These are phyloP conservation scores for Andinoacara biseriatus DNA, from an alignment of 2,113 vertebrate genomes.

Conservation along the genomic window DNA sequence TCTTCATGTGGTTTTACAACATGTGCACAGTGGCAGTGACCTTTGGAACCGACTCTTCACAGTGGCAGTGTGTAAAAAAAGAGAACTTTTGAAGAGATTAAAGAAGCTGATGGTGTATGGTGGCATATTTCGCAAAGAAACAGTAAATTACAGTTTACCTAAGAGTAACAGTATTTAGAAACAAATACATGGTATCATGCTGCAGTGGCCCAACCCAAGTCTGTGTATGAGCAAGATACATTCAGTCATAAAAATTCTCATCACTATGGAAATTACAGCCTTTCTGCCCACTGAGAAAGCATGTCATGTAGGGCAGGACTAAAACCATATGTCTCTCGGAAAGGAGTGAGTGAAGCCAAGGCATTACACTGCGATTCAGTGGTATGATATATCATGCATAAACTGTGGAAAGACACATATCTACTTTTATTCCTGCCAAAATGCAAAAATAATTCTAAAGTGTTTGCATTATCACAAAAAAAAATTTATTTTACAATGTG, in stretches of 20 bases:
- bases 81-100: conserved; percentile 53
- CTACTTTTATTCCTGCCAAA: background rate
- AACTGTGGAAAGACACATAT: background rate
- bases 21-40: conserved; percentile 43
- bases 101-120: conserved; percentile 27
- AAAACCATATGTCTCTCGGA: conserved; percentile 1
- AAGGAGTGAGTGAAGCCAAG: background rate
- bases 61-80: conserved; percentile 42
- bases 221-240: background rate
- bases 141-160: conserved; percentile 47
- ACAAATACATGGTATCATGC: background rate
- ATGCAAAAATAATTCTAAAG: too few species aligned
- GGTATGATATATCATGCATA: background rate
- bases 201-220: background rate
- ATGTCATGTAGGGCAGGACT: background rate
- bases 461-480: background rate
- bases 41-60: conserved; percentile 51
- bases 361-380: background rate
- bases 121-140: conserved; percentile 51
- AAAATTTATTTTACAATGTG: background rate
- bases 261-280: conserved; percentile 37
- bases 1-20: conserved; percentile 67
- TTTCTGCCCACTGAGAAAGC: conserved; percentile 8
- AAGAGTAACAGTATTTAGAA: conserved; percentile 19
- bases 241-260: conserved; percentile 23